Evolutionary conservation across 2,113 vertebrate species (phyloP).

Genomic region (Apistogramma diplotaenia): DNA sequence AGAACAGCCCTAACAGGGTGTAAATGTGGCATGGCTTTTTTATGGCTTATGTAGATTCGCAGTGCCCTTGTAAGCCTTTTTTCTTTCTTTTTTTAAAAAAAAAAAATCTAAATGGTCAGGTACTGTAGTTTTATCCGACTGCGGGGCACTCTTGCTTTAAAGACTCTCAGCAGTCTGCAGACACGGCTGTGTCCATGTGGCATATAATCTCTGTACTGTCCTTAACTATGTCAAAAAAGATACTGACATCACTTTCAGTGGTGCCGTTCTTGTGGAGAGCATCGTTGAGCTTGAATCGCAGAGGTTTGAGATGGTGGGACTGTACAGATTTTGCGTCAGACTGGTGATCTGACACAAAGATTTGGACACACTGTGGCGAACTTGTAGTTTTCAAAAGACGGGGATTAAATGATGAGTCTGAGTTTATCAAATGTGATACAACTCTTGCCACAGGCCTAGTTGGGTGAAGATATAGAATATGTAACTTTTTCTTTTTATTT

Average conservation of each 20-base stretch:
- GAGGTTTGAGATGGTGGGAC: conserved; percentile 17
- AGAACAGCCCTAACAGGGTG: conserved; percentile 58
- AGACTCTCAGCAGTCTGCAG: conserved; percentile 36
- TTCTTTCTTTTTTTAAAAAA: conserved; percentile 40
- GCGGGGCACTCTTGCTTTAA: conserved; percentile 33
- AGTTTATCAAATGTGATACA: conserved; percentile 39
- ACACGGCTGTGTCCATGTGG: conserved; percentile 30
- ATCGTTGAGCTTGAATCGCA: conserved; percentile 22
- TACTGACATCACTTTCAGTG: conserved; percentile 2
- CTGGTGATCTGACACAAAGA: conserved; percentile 13
- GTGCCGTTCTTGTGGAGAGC: conserved; percentile 26
- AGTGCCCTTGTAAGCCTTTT: conserved; percentile 64
- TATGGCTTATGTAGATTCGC: conserved; percentile 70
- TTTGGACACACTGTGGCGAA: conserved; percentile 57
- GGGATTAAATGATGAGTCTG: conserved; percentile 13
- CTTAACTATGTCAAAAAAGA: conserved; percentile 36
- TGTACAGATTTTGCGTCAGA: background rate
- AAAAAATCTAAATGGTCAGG: conserved; percentile 49
- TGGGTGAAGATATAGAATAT: conserved; percentile 54
- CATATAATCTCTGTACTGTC: conserved; percentile 34
- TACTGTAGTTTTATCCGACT: conserved; percentile 47
- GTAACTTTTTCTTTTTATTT: conserved; percentile 37
- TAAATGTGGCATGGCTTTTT: conserved; percentile 73
- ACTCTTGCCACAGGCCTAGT: conserved; percentile 42
- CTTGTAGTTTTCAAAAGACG: conserved; percentile 37